Base-by-base conservation (phyloP, 2,113 vertebrate genomes). In the Chroicocephalus ridibundus region DNA sequence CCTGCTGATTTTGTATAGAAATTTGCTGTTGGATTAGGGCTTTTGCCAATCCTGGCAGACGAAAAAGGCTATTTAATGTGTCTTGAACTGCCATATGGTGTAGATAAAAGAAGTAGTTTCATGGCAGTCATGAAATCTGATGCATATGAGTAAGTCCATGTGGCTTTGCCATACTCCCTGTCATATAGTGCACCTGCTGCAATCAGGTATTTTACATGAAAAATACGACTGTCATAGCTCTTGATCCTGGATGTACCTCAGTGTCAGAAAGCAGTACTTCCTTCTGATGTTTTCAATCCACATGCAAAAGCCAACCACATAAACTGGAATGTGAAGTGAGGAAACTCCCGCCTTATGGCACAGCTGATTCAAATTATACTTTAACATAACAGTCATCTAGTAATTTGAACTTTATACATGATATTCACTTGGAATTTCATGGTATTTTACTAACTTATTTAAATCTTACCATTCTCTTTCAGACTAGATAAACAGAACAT, bases 1-100 rank as follows among this genome's bases (percentile, higher is more conserved):
- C 94, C 96, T 98, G 95, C 96, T 97, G 95, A 91, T 93, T 97
- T 82, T 96, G 94, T 97, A 97, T 90, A 95, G 96, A 97, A 98
- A 97, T 96, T 94, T 97, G 44, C 82, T 96, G 72, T 91, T 93
- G 87, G 82, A 94, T 82, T 90, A 85, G 86, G 79, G 86, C 49
- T 86, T 97, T 96, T 96, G 91, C 94, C 97, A 97, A 86, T 90
- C 82, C 91, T 93, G 93, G 76, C 90, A 93, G 61, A 91, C 77
- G 82, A 93, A 91, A 79, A 96, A 89, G 94, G 87, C 88, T 91
- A 82, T 97, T 95, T 84, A 96, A 52, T 93, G 74, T 96, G 94
- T 96, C 96, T 93, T 94, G 65, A 85, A 96, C 72, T 95, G 90
- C 97, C 80, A 95, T 88, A 94, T 80, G 86, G 96, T 95, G 93